Base-by-base conservation (phyloP, 2,113 vertebrate genomes). In the Pterocles gutturalis region DNA sequence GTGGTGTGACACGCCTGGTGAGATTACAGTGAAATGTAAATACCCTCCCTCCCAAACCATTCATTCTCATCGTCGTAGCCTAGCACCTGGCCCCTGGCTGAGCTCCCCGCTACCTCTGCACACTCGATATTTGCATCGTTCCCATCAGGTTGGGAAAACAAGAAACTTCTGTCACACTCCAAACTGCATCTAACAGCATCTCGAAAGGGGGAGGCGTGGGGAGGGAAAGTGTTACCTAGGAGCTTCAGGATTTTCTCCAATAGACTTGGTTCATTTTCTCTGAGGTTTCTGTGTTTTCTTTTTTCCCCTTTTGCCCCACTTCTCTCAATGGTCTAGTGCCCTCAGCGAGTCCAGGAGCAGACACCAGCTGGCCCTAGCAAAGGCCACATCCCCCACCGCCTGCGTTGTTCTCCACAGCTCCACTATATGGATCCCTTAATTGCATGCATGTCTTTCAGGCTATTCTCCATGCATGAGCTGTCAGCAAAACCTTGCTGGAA, bases 381-480 rank as follows among this genome's bases (percentile, higher is more conserved):
- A 97, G 96, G 96, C 95, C 93, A 87, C 96, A 97, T 97, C 97
- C 95, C 97, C 96, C 96, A 92, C 96, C 7, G 96, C 92, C 96
- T 75, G 90, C 1, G 46, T 95, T 95, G 92, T 96, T 97, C 96
- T 82, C 91, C 13, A 65, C 87, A 38, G 90, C 96, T 54, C 20
- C 17, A 61, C 95, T 96, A 65, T 92, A 46, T 45, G 94, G 87
- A 82, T 81, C 92, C 89, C 78, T 72, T 97, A 97, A 95, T 96
- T 87, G 96, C 97, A 97, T 97, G 95, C 95, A 80, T 93, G 92
- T 94, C 96, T 97, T 95, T 96, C 96, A 97, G 94, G 73, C 97
- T 96, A 97, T 97, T 97, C 96, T 95, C 96, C 96, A 97, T 97
- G 95, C 97, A 97, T 95, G 95, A 95, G 86, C 94, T 96, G 95